Conservation (phyloP, 2,113 vertebrate species). For the Crotalus tigris region DNA sequence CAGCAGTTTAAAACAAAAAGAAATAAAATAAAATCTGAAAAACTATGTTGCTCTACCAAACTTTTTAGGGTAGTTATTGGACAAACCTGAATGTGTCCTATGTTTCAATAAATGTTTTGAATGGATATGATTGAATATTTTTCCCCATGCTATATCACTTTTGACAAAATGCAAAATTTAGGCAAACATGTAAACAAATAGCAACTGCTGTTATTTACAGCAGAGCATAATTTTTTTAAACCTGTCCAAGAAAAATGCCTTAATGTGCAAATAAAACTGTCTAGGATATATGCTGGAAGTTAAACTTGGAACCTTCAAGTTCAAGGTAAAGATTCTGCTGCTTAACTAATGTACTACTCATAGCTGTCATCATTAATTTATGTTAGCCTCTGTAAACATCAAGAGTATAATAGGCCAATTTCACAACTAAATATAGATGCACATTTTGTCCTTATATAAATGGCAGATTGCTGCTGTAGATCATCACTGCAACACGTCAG, state of each 20-base stretch:
- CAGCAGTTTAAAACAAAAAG: constrained; percentile 10
- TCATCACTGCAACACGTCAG: constrained; percentile 78
- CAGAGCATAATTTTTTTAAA: constrained; percentile 43
- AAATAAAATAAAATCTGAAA: constrained; percentile 34
- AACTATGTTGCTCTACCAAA: constrained; percentile 34
- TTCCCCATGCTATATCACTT: background rate
- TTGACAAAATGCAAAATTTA: constrained; percentile 34
- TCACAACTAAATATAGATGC: constrained; percentile 87
- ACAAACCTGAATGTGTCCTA: constrained; percentile 37
- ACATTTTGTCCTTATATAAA: constrained; percentile 83
- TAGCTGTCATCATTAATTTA: constrained; percentile 86
- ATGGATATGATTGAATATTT: background rate
- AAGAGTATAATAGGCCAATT: constrained; percentile 86
- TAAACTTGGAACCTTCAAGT: constrained; percentile 75
- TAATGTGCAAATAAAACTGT: constrained; percentile 58
- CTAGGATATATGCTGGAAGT: constrained; percentile 57
- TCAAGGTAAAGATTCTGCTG: constrained; percentile 76
- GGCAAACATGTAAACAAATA: constrained; percentile 40
- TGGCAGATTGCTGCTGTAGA: constrained; percentile 84
- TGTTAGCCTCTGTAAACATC: constrained; percentile 84
- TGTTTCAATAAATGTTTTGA: constrained; percentile 29
- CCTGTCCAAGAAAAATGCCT: constrained; percentile 50
- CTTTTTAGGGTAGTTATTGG: constrained; percentile 19
- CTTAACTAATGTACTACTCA: constrained; percentile 79
- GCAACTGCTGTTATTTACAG: constrained; percentile 34